A percentile compares a stretch with the other conserved stretches of the same genome.
Evolutionary conservation across 2,888 invertebrate genomes (phyloP).

Genomic region (Leptinotarsa juncta): DNA sequence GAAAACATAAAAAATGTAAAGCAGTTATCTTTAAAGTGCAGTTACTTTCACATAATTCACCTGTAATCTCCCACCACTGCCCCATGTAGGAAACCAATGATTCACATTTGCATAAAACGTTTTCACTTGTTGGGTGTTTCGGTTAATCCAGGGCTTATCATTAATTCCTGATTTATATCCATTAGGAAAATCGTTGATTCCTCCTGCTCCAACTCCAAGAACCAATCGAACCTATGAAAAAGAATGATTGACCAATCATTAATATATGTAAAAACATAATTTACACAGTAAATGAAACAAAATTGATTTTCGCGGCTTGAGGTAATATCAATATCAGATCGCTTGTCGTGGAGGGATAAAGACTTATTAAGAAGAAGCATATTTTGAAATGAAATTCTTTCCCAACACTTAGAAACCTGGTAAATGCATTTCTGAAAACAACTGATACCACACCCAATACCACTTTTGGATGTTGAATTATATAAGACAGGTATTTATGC

Average conservation of each 20-base stretch:
- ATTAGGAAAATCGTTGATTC: constrained; percentile 75
- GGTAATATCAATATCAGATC: too few species aligned
- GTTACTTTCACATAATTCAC: constrained; percentile 69
- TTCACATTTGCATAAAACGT: constrained; percentile 72
- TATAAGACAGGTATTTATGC: too few species aligned
- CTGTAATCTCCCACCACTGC: constrained; percentile 59
- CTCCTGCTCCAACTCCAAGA: constrained; percentile 79
- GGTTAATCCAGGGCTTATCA: constrained; percentile 77
- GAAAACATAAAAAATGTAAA: background rate
- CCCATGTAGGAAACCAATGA: constrained; percentile 74
- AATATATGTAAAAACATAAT: too few species aligned
- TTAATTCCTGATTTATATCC: constrained; percentile 61
- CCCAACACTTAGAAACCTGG: too few species aligned
- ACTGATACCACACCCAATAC: too few species aligned
- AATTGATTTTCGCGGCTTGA: too few species aligned
- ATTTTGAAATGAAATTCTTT: too few species aligned
- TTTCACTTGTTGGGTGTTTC: constrained; percentile 69
- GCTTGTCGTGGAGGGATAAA: too few species aligned
- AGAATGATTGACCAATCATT: background rate
- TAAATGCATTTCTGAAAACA: too few species aligned
- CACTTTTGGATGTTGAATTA: too few species aligned
- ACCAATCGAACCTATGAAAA: constrained; percentile 72
- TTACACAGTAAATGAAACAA: too few species aligned
- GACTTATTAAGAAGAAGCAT: too few species aligned
- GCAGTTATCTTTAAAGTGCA: constrained; percentile 55